A percentile compares a stretch with the other conserved stretches of the same genome.
These are phyloP conservation scores for Atta cephalotes DNA, from an alignment of 1,140 invertebrate species.

Conservation along the genomic window DNA sequence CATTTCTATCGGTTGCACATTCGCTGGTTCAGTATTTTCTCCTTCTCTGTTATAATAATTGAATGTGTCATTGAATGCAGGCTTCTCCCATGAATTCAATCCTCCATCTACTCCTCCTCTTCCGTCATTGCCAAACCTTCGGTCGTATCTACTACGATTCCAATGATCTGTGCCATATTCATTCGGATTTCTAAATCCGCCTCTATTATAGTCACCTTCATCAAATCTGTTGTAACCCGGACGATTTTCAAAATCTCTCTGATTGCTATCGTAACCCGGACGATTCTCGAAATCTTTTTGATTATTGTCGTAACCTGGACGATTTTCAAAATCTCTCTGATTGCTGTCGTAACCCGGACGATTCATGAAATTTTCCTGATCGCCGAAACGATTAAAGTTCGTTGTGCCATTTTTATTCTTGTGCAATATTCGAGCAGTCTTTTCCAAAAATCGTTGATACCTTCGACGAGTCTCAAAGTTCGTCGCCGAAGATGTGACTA, in stretches of 20 bases:
- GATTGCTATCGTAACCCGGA: constrained; percentile 63
- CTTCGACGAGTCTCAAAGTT: constrained; percentile 87
- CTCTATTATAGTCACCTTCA: constrained; percentile 68
- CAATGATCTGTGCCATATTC: constrained; percentile 73
- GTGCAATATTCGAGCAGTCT: constrained; percentile 86
- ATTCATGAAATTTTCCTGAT: neutral
- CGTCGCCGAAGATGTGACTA: constrained; percentile 94
- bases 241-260: constrained; percentile 62
- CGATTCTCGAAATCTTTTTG: constrained; percentile 64
- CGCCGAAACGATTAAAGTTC: constrained; percentile 68
- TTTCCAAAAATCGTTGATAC: constrained; percentile 88
- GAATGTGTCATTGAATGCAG: constrained; percentile 11
- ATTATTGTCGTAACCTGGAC: neutral
- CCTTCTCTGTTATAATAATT: constrained; percentile 44
- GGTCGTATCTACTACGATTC: constrained; percentile 63
- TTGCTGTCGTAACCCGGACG: neutral
- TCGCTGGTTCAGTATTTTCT: constrained; percentile 56
- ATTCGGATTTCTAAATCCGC: constrained; percentile 72
- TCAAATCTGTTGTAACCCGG: constrained; percentile 65
- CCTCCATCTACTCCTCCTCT: constrained; percentile 11
- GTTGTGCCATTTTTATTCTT: constrained; percentile 55
- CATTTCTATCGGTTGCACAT: constrained; percentile 85
- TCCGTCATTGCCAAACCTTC: constrained; percentile 34
- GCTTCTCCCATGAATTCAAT: constrained; percentile 43
- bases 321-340: constrained; percentile 61